A percentile compares a stretch with the other conserved stretches of the same genome.
Evolutionary conservation across 2,113 vertebrate genomes (phyloP).

Genomic region (Pelobates fuscus): DNA sequence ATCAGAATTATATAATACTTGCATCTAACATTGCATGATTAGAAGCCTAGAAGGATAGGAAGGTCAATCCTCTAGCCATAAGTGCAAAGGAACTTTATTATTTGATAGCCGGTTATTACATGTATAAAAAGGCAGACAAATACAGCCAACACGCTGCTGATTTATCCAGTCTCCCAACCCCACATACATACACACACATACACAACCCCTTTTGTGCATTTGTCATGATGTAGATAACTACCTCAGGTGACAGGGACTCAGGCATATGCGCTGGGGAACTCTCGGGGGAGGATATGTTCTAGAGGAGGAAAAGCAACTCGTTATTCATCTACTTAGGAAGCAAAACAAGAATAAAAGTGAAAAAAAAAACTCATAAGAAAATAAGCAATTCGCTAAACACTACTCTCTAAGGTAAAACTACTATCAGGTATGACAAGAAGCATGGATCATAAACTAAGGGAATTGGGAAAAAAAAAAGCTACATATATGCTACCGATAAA

Average conservation of each 20-base stretch:
- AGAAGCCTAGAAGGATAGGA: no score
- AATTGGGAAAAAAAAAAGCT: no score
- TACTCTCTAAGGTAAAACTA: neutral
- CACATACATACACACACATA: constrained; percentile 3
- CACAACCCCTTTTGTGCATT: constrained; percentile 52
- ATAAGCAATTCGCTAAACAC: neutral
- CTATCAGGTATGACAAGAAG: no score
- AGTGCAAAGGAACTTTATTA: no score
- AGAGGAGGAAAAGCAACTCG: constrained; percentile 73
- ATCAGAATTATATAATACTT: no score
- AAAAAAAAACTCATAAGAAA: constrained; percentile 4
- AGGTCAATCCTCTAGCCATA: no score
- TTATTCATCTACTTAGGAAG: constrained; percentile 70
- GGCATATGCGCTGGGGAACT: constrained; percentile 87
- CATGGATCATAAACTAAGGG: no score
- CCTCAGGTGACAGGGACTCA: constrained; percentile 93
- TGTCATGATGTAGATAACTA: constrained; percentile 65
- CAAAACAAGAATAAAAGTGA: constrained; percentile 56
- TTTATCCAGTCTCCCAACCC: neutral
- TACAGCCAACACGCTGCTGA: neutral
- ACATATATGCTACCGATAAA: no score
- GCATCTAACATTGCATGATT: no score
- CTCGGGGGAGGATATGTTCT: constrained; percentile 97
- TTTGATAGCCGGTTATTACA: no score
- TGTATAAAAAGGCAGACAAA: no score